A percentile compares a stretch with the other conserved stretches of the same genome.
These are phyloP conservation scores for Scalopus aquaticus DNA, from an alignment of 2,113 vertebrate species.

Conservation along the genomic window DNA sequence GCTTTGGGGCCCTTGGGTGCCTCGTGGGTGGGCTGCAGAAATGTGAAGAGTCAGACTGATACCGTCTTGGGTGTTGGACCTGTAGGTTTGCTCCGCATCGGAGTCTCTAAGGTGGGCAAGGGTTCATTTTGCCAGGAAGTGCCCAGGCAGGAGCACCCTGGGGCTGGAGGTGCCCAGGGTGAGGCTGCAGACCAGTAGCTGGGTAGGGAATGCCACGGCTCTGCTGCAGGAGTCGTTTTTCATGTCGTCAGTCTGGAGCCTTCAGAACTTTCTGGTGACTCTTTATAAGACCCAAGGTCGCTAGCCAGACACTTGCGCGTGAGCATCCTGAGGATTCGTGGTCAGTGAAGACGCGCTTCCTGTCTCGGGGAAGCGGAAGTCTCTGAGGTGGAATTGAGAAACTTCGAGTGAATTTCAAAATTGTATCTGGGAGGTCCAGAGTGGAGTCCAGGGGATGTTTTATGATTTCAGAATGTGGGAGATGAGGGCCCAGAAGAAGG, in stretches of 20 bases:
- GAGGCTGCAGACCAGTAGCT: neutral
- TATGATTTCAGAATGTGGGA: neutral
- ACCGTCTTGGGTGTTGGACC: neutral
- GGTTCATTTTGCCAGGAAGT: neutral
- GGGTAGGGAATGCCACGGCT: neutral
- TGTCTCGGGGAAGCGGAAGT: conserved; percentile 37
- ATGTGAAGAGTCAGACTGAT: neutral
- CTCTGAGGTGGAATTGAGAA: conserved; percentile 38
- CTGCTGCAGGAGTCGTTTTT: neutral
- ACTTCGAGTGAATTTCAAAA: neutral
- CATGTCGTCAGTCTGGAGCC: neutral
- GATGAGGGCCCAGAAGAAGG: neutral
- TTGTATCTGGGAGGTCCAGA: neutral
- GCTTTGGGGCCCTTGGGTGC: neutral
- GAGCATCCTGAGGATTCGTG: neutral
- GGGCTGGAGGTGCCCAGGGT: neutral
- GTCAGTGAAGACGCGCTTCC: neutral
- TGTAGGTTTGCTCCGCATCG: neutral
- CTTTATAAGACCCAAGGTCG: neutral
- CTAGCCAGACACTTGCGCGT: neutral
- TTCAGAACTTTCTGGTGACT: neutral
- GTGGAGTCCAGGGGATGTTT: conserved; percentile 17
- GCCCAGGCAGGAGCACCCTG: neutral
- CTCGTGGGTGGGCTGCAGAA: neutral
- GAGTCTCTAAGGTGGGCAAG: neutral